Base-by-base conservation (phyloP, 2,888 invertebrate species). In the Hirudinaria manillensis region DNA sequence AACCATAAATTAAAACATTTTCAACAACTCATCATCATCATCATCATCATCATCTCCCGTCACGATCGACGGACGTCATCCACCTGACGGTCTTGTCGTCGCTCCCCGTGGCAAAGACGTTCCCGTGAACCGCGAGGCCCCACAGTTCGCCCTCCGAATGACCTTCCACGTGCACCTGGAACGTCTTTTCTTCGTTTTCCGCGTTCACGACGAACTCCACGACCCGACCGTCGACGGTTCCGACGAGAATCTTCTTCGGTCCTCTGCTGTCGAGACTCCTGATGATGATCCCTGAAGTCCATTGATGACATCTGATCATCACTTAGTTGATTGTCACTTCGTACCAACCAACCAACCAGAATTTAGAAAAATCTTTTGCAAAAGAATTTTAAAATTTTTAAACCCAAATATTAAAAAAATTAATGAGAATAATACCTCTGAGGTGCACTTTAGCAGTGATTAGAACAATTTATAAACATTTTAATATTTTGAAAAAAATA, bases 101-200 rank as follows among this genome's bases (percentile, higher is more conserved):
- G 81, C 85, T 85, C 13, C 83, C 85, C 10, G 85, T 85, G 27
- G 83, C 85, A 81, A 85, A 85, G 74, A 85, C 81, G 16, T 82
- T 82, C 76, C 84, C 83, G 78, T 85, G 84, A 13, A 83, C 81
- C 36, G 84, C 84, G 67, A 85, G 78, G 21, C 84, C 85, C 85
- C 85, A 85, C 70, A 85, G 79, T 78, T 85, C 85, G 38, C 85
- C 85, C 77, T 85, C 85, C 68, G 84, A 83, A 79, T 85, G 85
- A 10, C 85, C 85, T 75, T 84, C 83, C 36, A 84, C 82, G 32
- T 84, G 61, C 77, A 83, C 83, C 16, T 79, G 77, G 1, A 82
- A 82, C 70, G 81, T 82, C 66, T 83, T 82, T 34, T 80, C 77
- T 13, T 82, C 82, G 36, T 81, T 79, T 4, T 82, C 80, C n/a